Base-by-base conservation (phyloP, 2,797 vertebrate species). In the Enteromius treurensis region DNA sequence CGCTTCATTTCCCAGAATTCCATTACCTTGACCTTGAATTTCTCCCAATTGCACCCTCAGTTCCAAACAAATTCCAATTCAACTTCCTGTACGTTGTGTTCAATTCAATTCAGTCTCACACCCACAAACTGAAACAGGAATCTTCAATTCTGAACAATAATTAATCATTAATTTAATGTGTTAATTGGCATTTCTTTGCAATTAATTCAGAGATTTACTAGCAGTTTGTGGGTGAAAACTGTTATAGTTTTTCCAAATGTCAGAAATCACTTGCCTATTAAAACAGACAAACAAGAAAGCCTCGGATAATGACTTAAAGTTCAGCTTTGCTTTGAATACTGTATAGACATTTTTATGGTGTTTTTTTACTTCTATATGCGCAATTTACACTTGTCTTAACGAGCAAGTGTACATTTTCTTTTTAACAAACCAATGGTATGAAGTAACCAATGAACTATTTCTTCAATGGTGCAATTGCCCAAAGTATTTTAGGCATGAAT, bases 401-500 rank as follows among this genome's bases (percentile, higher is more conserved):
- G 23, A 71, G 13, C 14, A 0, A 45, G 42, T 3, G 42, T 23
- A 47, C 11, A 47, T 29, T 47, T 68, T 55, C 19, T 68, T 21
- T 68, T 40, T 1, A 40, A 68, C 64, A 67, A 37, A 29, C 42
- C 40, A 69, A 69, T 11, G 42, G 23, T 26, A 70, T 70, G 7
- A 71, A 53, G 47, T 13, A 34, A 10, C 47, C 7, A n/a, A 37
- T 55, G 1, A 75, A 34, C 49, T 37, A 55, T 60, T 42, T 15
- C 21, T 60, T 47, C 40, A 77, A 62, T 45, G 53, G 21, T 23
- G 7, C 37, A 0, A 45, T 4, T 77, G 40, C 42, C 40, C 15
- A 5, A 69, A 73, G 26, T 49, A 73, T 71, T 55, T n/a, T 8
- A 64, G 26, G 79, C n/a, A 65, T 81, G 45, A 81, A 75, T 73